Evolutionary conservation across 2,888 invertebrate genomes (phyloP).

Genomic region (Phymatocera aterrima): DNA sequence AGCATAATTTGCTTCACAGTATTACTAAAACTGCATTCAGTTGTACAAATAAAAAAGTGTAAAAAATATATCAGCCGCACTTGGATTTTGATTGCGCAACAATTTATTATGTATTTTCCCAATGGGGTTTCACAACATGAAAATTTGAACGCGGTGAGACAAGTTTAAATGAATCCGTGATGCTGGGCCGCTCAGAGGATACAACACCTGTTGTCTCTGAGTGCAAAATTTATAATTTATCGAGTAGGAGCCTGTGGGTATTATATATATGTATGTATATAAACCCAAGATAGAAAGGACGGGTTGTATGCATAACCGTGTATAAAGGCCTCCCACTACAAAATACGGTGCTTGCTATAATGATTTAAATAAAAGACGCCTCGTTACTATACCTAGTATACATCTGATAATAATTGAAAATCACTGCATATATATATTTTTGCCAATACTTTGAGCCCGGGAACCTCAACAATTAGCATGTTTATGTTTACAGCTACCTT

Average conservation of each 20-base stretch:
- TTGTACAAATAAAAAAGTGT: not conserved
- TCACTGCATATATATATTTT: constrained; percentile 28
- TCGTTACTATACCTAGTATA: constrained; percentile 18
- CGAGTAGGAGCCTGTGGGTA: constrained; percentile 46
- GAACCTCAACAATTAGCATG: constrained; percentile 1
- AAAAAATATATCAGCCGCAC: not conserved
- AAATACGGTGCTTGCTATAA: not conserved
- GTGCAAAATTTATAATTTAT: constrained; percentile 51
- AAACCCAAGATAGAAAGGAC: constrained; percentile 24
- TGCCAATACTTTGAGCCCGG: not conserved
- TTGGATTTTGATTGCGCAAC: not conserved
- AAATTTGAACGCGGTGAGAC: not conserved
- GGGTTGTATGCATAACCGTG: constrained; percentile 5
- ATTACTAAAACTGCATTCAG: not conserved
- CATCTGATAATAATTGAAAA: constrained; percentile 29
- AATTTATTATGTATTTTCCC: not conserved
- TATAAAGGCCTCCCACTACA: constrained; percentile 37
- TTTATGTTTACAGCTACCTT: constrained; percentile 5
- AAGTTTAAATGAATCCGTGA: constrained; percentile 15
- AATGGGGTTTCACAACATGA: not conserved
- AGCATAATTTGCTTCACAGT: not conserved
- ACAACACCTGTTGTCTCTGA: constrained; percentile 50
- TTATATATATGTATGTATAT: constrained; percentile 20
- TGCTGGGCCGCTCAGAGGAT: constrained; percentile 51
- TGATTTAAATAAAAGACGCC: constrained; percentile 10